Conservation (phyloP, 2,797 vertebrate genomes). For the Peromyscus eremicus region DNA sequence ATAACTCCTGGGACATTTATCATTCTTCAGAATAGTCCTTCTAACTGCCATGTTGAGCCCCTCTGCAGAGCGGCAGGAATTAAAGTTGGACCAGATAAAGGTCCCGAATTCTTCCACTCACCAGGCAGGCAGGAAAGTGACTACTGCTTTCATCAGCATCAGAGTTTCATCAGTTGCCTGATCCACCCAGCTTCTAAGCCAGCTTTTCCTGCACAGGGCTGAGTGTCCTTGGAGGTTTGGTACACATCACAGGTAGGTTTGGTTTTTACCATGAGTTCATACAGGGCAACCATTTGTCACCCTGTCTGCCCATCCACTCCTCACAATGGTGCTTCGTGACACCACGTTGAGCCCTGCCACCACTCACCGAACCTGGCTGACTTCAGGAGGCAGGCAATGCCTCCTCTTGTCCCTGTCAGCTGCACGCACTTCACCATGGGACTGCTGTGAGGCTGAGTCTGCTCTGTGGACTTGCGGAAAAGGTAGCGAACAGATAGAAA, state of each 20-base stretch:
- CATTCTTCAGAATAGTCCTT: not conserved
- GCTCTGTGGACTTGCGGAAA: not conserved
- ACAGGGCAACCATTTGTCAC: not conserved
- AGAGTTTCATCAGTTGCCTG: not conserved
- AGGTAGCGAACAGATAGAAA: not conserved
- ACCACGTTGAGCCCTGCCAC: not conserved
- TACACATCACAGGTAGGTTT: not conserved
- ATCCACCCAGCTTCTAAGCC: not conserved
- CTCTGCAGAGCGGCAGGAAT: not conserved
- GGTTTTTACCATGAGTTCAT: not conserved
- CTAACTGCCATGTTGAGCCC: not conserved
- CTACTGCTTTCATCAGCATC: not conserved
- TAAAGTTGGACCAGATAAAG: not conserved
- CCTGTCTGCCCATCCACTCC: not conserved
- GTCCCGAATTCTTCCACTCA: not conserved
- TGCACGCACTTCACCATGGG: not conserved
- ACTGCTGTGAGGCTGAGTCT: not conserved
- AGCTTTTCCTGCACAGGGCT: constrained; percentile 4
- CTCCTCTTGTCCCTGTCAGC: not conserved
- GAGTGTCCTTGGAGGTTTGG: not conserved
- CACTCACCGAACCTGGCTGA: not conserved
- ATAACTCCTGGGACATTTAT: not conserved
- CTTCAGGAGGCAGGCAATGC: not conserved
- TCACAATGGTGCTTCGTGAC: not conserved
- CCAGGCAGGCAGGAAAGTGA: not conserved